Percentiles rank a stretch among this genome's conserved stretches.
Conservation (phyloP, 92 coral and sea anemone species). For the Bergia sp. region DNA sequence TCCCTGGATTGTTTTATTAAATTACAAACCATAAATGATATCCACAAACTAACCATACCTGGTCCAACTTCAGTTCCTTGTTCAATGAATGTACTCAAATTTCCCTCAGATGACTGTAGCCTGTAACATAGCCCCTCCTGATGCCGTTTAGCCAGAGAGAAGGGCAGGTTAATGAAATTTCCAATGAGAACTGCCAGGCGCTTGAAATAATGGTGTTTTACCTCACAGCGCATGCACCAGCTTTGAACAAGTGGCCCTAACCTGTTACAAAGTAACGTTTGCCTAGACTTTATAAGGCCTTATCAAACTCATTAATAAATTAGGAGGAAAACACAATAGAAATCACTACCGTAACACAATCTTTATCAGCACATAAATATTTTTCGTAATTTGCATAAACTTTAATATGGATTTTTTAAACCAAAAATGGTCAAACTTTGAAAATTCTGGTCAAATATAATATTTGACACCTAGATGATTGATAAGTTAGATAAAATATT, state of each 20-base stretch:
- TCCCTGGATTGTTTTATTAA: neutral
- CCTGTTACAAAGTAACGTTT: neutral
- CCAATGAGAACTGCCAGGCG: slow-evolving; percentile 59
- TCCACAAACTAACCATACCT: slow-evolving; percentile 49
- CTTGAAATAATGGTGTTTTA: slow-evolving; percentile 76
- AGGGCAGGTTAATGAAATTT: slow-evolving; percentile 63
- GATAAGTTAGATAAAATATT: no score
- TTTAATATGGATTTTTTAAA: no score
- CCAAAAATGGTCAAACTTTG: no score
- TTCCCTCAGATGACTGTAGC: slow-evolving; percentile 67
- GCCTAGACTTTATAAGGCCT: slow-evolving; percentile 31
- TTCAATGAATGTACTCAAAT: slow-evolving; percentile 56
- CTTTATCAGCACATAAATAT: neutral
- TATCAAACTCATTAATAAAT: neutral
- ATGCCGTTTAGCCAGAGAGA: slow-evolving; percentile 66
- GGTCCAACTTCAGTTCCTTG: slow-evolving; percentile 62
- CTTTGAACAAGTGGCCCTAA: slow-evolving; percentile 72
- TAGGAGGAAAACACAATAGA: neutral
- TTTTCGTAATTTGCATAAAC: neutral
- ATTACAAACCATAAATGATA: neutral
- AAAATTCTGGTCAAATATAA: no score
- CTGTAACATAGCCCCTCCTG: slow-evolving; percentile 73
- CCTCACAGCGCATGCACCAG: slow-evolving; percentile 81
- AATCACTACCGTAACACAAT: neutral
- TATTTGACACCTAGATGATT: no score